Evolutionary conservation across 2,797 vertebrate species (phyloP), one percentile per base, ranked within the genome.

Genomic region (Alca torda): DNA sequence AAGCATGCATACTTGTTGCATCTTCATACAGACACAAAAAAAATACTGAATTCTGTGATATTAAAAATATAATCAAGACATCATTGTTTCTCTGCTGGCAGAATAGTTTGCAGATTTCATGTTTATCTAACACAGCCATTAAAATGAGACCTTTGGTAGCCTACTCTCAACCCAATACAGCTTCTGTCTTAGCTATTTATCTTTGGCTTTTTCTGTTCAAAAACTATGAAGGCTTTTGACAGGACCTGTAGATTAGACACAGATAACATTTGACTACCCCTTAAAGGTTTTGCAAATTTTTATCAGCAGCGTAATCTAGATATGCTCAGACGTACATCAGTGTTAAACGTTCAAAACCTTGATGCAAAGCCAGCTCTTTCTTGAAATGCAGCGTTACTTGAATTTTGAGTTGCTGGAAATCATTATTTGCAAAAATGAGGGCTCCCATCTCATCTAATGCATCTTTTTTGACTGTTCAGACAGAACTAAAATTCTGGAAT

Each of bases 201-300:
- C 31, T 41, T 50, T 70, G 61, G 30, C n/a, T 82, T 70, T 75
- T 89, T 43, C 76, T 81, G 8, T 78, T 87, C 43, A 91, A 74
- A 87, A 33, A 4, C 39, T 82, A 50, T 28, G 41, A 87, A 82
- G 31, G n/a, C 59, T 87, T 56, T 53, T 37, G 57, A 81, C 74
- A 95, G 51, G n/a, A 60, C 13, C 45, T 39, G 48, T 11, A 73
- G 56, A 79, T 59, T 80, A 65, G 63, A 72, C 30, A 83, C 37
- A 89, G 53, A 69, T 69, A 88, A 83, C 1, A 26, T 92, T 12
- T 94, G 77, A 89, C 83, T 87, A 39, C 31, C 17, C 59, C 51
- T 60, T 88, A 56, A 93, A 78, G 31, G 37, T 51, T 95, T 93
- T 67, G 81, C 28, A 87, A 45, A 82, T 91, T 90, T 90, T 84